These are phyloP conservation scores for Pagrus major DNA, from an alignment of 2,113 vertebrate genomes.

Conservation along the genomic window DNA sequence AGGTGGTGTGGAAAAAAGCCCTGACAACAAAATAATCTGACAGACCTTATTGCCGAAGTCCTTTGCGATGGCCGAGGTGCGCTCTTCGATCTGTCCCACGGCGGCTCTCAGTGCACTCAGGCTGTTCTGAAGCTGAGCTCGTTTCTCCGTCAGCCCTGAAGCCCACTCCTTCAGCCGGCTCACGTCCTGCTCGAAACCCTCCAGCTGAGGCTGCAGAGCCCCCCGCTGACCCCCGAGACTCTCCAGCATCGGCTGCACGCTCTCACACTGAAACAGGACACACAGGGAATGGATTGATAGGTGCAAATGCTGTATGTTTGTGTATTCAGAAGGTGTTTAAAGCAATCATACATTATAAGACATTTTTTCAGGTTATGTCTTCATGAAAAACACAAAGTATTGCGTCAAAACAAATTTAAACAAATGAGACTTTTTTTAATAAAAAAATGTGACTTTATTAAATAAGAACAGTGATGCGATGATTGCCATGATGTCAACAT, in stretches of 20 bases:
- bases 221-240: constrained; percentile 77
- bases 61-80: constrained; percentile 81
- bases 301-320: neutral
- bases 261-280: constrained; percentile 85
- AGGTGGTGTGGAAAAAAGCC: neutral
- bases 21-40: neutral
- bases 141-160: constrained; percentile 78
- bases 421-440: neutral
- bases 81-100: constrained; percentile 84
- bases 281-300: neutral
- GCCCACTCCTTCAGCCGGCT: constrained; percentile 84
- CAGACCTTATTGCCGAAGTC: constrained; percentile 80
- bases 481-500: neutral
- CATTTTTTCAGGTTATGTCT: neutral
- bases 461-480: constrained; percentile 1
- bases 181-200: constrained; percentile 85
- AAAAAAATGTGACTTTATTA: constrained; percentile 44
- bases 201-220: constrained; percentile 79
- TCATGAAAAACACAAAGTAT: neutral
- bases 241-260: constrained; percentile 82
- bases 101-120: constrained; percentile 83
- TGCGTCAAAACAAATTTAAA: neutral
- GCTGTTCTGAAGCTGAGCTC: constrained; percentile 83
- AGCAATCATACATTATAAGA: neutral
- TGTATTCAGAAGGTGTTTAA: neutral